A percentile compares a stretch with the other conserved stretches of the same genome.
These are phyloP conservation scores for Anser brachyrhynchus DNA, from an alignment of 2,113 vertebrate genomes.

Conservation along the genomic window DNA sequence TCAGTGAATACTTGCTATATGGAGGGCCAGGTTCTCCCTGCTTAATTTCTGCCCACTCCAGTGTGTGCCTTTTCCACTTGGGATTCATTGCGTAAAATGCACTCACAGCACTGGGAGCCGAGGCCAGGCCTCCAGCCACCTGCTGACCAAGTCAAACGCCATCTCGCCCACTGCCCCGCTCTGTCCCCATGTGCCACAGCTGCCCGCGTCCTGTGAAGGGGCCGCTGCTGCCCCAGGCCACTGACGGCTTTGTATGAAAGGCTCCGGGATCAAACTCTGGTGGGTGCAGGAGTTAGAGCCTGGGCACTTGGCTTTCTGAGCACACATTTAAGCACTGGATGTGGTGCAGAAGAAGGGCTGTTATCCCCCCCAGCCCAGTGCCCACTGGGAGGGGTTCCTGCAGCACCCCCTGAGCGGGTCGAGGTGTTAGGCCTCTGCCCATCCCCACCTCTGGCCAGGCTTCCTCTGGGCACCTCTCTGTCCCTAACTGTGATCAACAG, in stretches of 20 bases:
- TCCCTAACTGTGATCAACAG: background rate
- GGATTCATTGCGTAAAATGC: background rate
- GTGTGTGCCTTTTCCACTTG: background rate
- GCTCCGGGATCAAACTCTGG: background rate
- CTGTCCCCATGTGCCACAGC: rapidly evolving
- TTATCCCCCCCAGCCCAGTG: background rate
- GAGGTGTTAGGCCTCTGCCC: background rate
- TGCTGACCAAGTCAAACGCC: background rate
- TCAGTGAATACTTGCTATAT: background rate
- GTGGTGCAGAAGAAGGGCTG: background rate
- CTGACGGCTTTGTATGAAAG: background rate
- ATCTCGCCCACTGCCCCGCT: background rate
- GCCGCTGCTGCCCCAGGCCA: background rate
- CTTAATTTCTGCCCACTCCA: background rate
- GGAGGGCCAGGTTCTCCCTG: background rate
- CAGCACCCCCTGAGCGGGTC: rapidly evolving
- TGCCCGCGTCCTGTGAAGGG: background rate
- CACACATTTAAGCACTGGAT: background rate
- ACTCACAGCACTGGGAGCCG: background rate
- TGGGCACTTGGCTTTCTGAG: background rate
- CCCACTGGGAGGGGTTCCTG: background rate
- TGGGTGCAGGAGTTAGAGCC: background rate
- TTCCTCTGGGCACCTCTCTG: background rate
- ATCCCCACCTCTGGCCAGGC: background rate
- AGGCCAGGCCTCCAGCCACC: background rate